Conservation (phyloP, 1,140 invertebrate genomes). For the Pantala flavescens region DNA sequence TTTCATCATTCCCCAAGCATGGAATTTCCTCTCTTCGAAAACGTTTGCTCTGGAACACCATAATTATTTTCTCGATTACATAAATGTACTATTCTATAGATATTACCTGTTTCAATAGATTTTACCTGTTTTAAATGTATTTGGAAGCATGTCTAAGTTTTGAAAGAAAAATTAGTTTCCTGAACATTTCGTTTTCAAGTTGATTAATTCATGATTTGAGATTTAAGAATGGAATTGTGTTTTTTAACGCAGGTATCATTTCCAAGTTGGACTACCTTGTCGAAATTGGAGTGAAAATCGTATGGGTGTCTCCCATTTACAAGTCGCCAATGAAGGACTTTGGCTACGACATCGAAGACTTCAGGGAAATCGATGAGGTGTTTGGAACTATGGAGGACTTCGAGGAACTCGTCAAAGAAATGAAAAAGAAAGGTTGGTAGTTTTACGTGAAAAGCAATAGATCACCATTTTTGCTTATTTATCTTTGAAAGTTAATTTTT, state of each 20-base stretch:
- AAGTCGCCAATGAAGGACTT: conserved; percentile 48
- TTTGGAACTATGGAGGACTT: conserved; percentile 39
- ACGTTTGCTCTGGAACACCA: no score
- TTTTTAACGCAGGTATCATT: conserved; percentile 27
- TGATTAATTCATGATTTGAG: no score
- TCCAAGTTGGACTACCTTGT: conserved; percentile 35
- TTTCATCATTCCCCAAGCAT: no score
- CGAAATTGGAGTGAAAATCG: conserved; percentile 37
- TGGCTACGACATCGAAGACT: conserved; percentile 66
- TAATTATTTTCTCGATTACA: no score
- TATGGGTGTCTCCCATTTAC: conserved; percentile 52
- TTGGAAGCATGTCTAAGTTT: no score
- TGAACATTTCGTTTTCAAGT: no score
- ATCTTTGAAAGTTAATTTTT: conserved; percentile 23
- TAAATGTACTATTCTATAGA: no score
- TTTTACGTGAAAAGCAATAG: not conserved
- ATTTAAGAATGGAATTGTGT: no score
- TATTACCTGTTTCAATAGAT: no score
- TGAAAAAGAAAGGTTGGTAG: conserved; percentile 13
- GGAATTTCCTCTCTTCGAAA: no score
- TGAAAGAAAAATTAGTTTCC: no score
- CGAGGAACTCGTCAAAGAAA: conserved; percentile 26
- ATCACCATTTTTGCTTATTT: conserved; percentile 12
- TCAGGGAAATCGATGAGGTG: conserved; percentile 40
- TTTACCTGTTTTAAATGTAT: no score